Base-by-base conservation (phyloP, 2,113 vertebrate genomes). In the Lepidothrix coronata region DNA sequence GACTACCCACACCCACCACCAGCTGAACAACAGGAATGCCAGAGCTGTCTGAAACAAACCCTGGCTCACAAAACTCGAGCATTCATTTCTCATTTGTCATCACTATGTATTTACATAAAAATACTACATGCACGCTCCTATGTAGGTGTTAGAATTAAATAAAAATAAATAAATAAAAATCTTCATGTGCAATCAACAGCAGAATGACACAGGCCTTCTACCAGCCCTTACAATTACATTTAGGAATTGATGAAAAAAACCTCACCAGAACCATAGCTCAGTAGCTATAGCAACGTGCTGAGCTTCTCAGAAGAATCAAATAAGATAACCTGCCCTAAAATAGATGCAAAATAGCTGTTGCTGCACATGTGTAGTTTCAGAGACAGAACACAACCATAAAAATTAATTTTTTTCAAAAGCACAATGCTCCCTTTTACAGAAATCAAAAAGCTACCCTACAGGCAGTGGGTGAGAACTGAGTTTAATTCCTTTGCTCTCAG, bases 231-330 rank as follows among this genome's bases (percentile, higher is more conserved):
- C 68, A 91, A 94, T 82, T 77, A 77, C 85, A 61, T 82, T 82
- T n/a, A 83, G 80, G 82, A 94, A 71, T 3, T 52, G 74, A 82
- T 84, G 52, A 66, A 78, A 82, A 90, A 91, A 81, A 43, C 5
- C 71, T 79, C 71, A 55, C 39, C 51, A 79, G 84, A 88, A 75
- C 68, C 61, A 65, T 58, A 85, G 89, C 88, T 93, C 78, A 86
- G 97, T 97, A 97, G 89, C 97, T 96, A 97, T 97, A 96, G 97
- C 96, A 97, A 97, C 96, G 0, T 84, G 70, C 89, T 96, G 51
- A 35, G 59, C 62, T 93, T 96, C 93, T 92, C 85, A 55, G 35
- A 94, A 90, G 91, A 94, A 93, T 91, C 84, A 93, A 90, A 4
- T 73, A 93, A 96, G 94, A 97, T 89, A 96, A 96, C 82, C 89